These are phyloP conservation scores for Hippocampus guttulatus DNA, from an alignment of 2,113 vertebrate genomes.

Conservation along the genomic window DNA sequence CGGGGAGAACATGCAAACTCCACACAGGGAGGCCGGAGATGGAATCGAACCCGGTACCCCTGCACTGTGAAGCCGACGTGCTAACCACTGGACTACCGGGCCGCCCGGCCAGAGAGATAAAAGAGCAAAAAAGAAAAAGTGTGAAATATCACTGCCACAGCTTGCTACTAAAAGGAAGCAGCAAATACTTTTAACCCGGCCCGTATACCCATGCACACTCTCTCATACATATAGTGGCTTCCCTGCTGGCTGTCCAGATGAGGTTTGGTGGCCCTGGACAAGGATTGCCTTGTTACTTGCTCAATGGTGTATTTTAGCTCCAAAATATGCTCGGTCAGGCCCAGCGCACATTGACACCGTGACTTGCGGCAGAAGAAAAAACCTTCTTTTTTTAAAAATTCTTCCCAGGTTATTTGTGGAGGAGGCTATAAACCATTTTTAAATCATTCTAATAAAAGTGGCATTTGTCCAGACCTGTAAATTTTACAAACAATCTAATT, in stretches of 20 bases:
- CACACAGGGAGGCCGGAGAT: too few relatives aligned
- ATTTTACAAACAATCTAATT: too few relatives aligned
- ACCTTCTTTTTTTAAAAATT: too few relatives aligned
- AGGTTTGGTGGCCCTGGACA: constrained; percentile 68
- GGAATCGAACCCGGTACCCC: too few relatives aligned
- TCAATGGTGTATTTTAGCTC: constrained; percentile 68
- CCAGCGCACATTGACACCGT: not conserved
- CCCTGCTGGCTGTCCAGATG: constrained; percentile 61
- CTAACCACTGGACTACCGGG: too few relatives aligned
- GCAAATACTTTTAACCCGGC: constrained; percentile 58
- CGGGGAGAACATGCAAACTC: too few relatives aligned
- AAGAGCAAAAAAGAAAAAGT: constrained; percentile 12
- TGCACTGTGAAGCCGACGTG: too few relatives aligned
- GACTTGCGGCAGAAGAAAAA: too few relatives aligned
- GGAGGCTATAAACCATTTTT: too few relatives aligned
- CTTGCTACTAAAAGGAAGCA: constrained; percentile 43
- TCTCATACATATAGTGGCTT: constrained; percentile 45
- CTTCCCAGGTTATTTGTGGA: not conserved
- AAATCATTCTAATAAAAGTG: too few relatives aligned
- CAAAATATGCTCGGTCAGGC: constrained; percentile 64
- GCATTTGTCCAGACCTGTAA: too few relatives aligned
- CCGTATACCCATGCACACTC: constrained; percentile 34
- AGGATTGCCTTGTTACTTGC: constrained; percentile 64
- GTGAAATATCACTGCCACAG: constrained; percentile 14
- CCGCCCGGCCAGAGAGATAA: constrained; percentile 1